Evolutionary conservation across 2,113 vertebrate species (phyloP).

Genomic region (Motacilla tschutschensis): DNA sequence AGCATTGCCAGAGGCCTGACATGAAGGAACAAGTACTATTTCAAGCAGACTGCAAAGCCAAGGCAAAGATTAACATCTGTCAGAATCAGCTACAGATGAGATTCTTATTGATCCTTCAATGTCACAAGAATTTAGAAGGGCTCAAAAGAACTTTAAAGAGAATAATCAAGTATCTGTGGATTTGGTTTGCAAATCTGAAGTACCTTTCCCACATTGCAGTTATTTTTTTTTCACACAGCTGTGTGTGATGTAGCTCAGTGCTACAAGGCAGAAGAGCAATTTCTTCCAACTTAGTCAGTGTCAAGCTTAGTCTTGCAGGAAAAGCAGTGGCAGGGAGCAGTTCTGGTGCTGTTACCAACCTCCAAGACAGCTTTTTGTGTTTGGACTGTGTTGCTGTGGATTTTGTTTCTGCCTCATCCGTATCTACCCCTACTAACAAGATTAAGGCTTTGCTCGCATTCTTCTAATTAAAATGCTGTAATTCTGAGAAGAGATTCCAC

Average conservation of each 20-base stretch:
- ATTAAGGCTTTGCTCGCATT: constrained; percentile 25
- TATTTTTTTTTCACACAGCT: neutral
- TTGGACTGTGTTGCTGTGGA: neutral
- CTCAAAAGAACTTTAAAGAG: neutral
- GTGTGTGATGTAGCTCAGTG: neutral
- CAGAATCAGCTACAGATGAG: neutral
- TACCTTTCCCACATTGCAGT: neutral
- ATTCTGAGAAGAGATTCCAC: constrained; percentile 7
- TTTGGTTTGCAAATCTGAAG: neutral
- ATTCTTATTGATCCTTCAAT: neutral
- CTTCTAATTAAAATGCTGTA: constrained; percentile 33
- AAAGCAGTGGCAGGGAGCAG: neutral
- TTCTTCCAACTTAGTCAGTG: neutral
- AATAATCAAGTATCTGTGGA: neutral
- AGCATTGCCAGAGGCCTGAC: constrained; percentile 34
- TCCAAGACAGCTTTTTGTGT: neutral
- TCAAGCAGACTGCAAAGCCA: constrained; percentile 10
- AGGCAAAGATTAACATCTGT: constrained; percentile 32
- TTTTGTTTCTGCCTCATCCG: neutral
- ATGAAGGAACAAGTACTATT: constrained; percentile 35
- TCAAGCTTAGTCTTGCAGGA: neutral
- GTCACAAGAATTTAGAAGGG: neutral
- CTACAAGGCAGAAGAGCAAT: neutral
- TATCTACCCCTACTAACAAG: constrained; percentile 8
- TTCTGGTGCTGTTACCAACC: neutral